Conservation (phyloP, 2,888 invertebrate species). For the Stenoptilia bipunctidactyla region DNA sequence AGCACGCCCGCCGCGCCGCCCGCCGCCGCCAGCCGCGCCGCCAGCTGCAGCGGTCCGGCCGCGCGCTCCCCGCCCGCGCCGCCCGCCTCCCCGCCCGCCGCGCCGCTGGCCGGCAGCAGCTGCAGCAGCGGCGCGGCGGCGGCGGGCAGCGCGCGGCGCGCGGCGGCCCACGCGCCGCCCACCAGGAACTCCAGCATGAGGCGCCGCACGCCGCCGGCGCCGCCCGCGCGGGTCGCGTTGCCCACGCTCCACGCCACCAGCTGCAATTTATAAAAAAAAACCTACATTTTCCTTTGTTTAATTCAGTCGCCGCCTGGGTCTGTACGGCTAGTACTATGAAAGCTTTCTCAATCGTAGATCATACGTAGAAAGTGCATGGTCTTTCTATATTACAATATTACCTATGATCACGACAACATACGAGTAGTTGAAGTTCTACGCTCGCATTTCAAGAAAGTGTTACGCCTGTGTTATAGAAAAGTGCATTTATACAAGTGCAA, state of each 20-base stretch:
- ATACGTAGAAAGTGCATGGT: too few species aligned
- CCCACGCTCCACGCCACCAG: constrained; percentile 70
- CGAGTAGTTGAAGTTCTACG: too few species aligned
- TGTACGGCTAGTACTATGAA: too few species aligned
- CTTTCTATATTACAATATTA: too few species aligned
- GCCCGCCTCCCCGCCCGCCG: constrained; percentile 85
- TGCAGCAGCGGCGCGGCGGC: constrained; percentile 78
- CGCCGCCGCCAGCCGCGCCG: constrained; percentile 74
- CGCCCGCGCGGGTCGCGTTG: constrained; percentile 18
- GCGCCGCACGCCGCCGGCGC: constrained; percentile 67
- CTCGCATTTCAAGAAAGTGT: too few species aligned
- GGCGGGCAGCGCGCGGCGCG: constrained; percentile 79
- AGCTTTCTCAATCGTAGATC: too few species aligned
- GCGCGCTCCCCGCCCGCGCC: constrained; percentile 74
- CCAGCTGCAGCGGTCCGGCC: constrained; percentile 78
- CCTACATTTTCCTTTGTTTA: too few species aligned
- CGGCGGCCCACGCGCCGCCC: constrained; percentile 78
- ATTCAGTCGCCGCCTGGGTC: too few species aligned
- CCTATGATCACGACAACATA: too few species aligned
- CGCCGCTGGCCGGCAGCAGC: constrained; percentile 79
- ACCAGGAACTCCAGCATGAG: constrained; percentile 87
- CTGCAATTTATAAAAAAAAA: too few species aligned
- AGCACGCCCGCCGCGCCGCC: constrained; percentile 86
- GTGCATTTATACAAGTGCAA: too few species aligned
- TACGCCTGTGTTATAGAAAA: too few species aligned